Evolutionary conservation across 2,797 vertebrate species (phyloP).

Genomic region (Characodon lateralis): DNA sequence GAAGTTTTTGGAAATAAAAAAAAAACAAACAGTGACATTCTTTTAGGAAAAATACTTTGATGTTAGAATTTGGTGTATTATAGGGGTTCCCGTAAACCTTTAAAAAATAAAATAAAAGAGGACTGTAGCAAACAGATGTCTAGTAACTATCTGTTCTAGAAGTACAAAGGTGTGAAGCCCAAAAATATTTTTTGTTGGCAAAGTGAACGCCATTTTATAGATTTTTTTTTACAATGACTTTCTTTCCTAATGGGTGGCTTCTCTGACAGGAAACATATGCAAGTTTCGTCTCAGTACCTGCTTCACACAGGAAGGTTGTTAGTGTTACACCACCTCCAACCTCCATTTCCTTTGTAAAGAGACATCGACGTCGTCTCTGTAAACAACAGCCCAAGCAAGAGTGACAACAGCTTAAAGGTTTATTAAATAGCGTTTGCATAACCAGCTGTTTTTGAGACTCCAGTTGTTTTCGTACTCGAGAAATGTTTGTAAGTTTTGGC

Average conservation of each 20-base stretch:
- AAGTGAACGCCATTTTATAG: neutral
- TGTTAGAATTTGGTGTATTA: neutral
- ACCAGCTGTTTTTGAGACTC: no score
- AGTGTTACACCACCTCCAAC: neutral
- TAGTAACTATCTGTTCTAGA: neutral
- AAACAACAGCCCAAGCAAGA: neutral
- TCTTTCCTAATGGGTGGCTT: neutral
- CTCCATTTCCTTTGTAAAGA: neutral
- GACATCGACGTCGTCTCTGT: neutral
- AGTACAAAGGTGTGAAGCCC: neutral
- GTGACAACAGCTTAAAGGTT: no score
- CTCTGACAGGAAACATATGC: neutral
- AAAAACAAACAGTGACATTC: neutral
- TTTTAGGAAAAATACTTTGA: neutral
- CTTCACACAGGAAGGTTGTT: neutral
- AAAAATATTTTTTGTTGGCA: neutral
- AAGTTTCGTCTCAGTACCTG: neutral
- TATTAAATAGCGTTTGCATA: no score
- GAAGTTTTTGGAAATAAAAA: no score
- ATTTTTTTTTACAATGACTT: neutral
- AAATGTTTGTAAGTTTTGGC: no score
- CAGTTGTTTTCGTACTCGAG: no score
- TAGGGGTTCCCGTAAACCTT: neutral
- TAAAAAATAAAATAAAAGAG: neutral
- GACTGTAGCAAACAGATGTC: neutral